Evolutionary conservation across 2,113 vertebrate genomes (phyloP).

Genomic region (Ceyx margarethae): DNA sequence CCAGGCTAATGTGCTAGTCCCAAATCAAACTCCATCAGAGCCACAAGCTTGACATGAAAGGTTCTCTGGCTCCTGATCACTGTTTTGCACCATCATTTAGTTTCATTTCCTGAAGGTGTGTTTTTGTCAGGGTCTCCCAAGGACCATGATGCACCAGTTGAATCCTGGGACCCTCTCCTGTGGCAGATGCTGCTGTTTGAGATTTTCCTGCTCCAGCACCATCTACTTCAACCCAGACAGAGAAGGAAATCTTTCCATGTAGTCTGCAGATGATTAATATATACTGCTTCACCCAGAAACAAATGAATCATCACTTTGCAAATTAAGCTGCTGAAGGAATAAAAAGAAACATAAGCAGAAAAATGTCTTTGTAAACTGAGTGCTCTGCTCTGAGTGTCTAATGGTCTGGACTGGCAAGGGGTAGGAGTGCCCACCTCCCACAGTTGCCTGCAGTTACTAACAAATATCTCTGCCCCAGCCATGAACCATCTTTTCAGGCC

Average conservation of each 20-base stretch:
- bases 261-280: neutral
- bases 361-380: neutral
- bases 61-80: neutral
- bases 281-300: neutral
- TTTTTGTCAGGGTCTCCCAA: neutral
- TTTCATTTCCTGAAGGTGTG: neutral
- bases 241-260: neutral
- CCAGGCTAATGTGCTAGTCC: neutral
- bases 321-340: neutral
- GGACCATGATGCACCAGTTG: neutral
- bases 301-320: neutral
- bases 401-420: neutral
- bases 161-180: neutral
- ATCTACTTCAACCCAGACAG: neutral
- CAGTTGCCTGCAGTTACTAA: neutral
- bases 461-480: neutral
- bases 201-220: neutral
- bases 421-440: neutral
- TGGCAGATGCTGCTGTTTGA: neutral
- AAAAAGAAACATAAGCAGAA: neutral
- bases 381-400: neutral
- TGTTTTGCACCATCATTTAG: neutral
- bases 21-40: neutral
- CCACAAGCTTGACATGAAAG: neutral
- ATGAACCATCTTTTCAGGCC: slow-evolving; percentile 35